Evolutionary conservation across 2,888 invertebrate genomes (phyloP), one percentile per base, ranked within the genome.

Genomic region (Phalera bucephala): DNA sequence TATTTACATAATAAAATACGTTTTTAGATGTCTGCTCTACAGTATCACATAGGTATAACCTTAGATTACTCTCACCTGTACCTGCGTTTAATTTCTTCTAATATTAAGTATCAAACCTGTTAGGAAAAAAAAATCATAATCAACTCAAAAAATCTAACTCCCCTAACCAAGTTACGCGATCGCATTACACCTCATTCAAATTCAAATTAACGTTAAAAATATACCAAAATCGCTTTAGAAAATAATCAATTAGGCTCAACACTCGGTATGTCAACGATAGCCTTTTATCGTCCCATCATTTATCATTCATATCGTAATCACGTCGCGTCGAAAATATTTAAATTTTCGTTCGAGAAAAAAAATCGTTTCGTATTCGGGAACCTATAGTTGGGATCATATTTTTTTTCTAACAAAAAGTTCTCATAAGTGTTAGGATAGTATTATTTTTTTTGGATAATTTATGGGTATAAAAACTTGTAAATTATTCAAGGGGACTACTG

Each of bases 171-270:
- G n/a, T 11, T 21, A 21, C 20, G n/a, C 12, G 20, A 21, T 29
- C 31, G 11, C 14, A 39, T 37, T 37, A 42, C 39, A 40, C 15
- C 13, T 29, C 10, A 48, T 54, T 53, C 39, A 54, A 45, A 61
- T 58, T 53, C 33, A 59, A 53, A 56, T 54, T 36, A 36, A 3
- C 19, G 36, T 29, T 40, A 50, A 54, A 54, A 43, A 40, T 36
- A 40, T 42, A 29, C 34, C 46, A 51, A 56, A 52, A 60, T 50
- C 50, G 46, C 56, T 75, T 70, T 56, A 56, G 37, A 69, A 62
- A 44, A 65, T 61, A 72, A 81, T 81, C 75, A 77, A 77, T 80
- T 73, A 63, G 62, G 64, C 52, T 80, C 78, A 78, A 74, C 73
- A 72, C 71, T 57, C 57, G 52, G 51, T 52, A 45, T 68, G 74